Base-by-base conservation (phyloP, 2,113 vertebrate species). In the Ochotona curzoniae region DNA sequence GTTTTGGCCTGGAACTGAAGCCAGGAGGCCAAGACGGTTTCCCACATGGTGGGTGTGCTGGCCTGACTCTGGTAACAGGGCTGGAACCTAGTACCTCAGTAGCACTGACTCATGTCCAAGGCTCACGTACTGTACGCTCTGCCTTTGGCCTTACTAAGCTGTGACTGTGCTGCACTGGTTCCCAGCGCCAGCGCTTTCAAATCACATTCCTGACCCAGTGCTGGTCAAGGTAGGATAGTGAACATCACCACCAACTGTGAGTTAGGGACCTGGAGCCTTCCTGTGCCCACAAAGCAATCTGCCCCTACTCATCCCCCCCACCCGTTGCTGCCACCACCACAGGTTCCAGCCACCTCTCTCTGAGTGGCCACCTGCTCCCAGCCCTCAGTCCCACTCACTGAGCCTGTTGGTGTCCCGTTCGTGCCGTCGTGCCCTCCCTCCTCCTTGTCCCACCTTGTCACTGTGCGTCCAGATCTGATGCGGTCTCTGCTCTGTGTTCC, bases 401-500 rank as follows among this genome's bases (percentile, higher is more conserved):
- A 97, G 97, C 97, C 90, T 95, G 98, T 98, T 97, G 97, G 96
- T 98, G 98, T 98, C 97, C 57, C 98, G 97, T 98, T 95, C 96
- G 97, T 98, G 96, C 91, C 95, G 83, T 98, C 71, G 95, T 98
- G 93, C 91, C 97, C 93, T 91, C 1, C 96, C 95, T 97, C 70
- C 96, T 96, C 97, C 95, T 4, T 98, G 98, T 98, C 38, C 67
- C 98, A 98, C 98, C 97, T 96, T 98, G 98, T 98, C 95, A 25
- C 97, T 98, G 98, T 98, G 93, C 94, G 98, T 98, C 98, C 97
- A 49, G 95, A 97, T 97, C 93, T 44, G 89, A 97, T 3, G 90
- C 97, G 21, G 95, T 98, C 98, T 97, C 97, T 97, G 98, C 98
- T 98, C 97, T 98, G 93, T 98, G 98, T 98, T 98, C 64, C 97